Evolutionary conservation across 2,113 vertebrate species (phyloP), one percentile per base, ranked within the genome.

Genomic region (Amia ocellicauda): DNA sequence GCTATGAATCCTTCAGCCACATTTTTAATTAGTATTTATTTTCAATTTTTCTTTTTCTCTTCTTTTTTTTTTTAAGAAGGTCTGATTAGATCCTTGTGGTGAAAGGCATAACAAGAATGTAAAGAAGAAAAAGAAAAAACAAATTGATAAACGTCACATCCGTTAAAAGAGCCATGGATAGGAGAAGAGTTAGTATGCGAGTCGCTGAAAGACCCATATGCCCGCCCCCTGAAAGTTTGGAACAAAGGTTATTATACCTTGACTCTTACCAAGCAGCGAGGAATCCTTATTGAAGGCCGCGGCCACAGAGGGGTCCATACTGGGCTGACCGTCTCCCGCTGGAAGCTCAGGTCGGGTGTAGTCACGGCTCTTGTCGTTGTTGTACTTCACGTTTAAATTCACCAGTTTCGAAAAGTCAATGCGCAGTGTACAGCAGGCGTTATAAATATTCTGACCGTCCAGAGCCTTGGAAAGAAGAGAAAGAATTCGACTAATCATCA

Each of bases 401-500:
- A 99, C 94, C 80, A 99, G 83, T 85, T 99, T 99, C 70, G 96
- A 99, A 85, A 98, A 98, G 87, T 98, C 96, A 72, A 99, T 98
- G 69, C 96, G 92, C 52, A 99, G 89, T 0, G 96, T 99, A 86
- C 96, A 99, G 77, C 96, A 99, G 54, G 95, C 93, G 74, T 99
- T 99, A 78, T 99, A 99, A 80, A 99, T 99, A 83, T 99, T 98
- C 74, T 99, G 96, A 69, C 96, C 94, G 70, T 99, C 96, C 59
- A 99, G 85, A 17, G 96, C 92, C 96, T 99, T 69, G 56, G 83
- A 81, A 59, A 41, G 52, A 53, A 24, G 3, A 54, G 3, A 1
- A 58, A 19, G 7, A 61, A 47, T 47, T 16, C n/a, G n/a, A n/a
- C n/a, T n/a, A n/a, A n/a, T n/a, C n/a, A n/a, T n/a, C n/a, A n/a